phyloP scores from a whole-genome alignment of 2,797 vertebrate genomes.

The Caiman crocodilus region DNA sequence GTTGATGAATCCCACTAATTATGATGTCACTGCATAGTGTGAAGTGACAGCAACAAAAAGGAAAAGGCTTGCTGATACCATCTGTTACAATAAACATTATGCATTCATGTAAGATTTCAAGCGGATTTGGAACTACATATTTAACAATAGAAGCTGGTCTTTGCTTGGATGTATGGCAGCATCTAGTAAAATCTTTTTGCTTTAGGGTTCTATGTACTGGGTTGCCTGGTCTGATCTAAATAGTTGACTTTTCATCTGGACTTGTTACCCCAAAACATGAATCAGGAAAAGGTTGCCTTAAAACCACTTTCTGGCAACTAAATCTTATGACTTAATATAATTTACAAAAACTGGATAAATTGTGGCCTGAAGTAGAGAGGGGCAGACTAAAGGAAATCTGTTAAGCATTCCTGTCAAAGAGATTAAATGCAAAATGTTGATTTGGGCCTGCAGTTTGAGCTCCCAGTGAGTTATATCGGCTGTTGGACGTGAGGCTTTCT shows the following conservation, averaged over 20 bases:
- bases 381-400: conserved; percentile 47
- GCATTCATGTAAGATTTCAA: background rate
- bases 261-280: conserved; percentile 3
- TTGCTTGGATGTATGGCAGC: background rate
- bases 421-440: conserved; percentile 50
- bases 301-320: background rate
- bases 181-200: background rate
- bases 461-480: background rate
- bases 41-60: conserved; percentile 52
- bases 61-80: background rate
- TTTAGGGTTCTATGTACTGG: background rate
- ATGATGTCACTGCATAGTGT: background rate
- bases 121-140: background rate
- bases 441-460: background rate
- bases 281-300: background rate
- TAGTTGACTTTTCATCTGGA: rapidly evolving
- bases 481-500: background rate
- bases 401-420: conserved; percentile 42
- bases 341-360: background rate
- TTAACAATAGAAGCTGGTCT: background rate
- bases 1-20: conserved; percentile 44
- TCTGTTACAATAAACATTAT: conserved; percentile 20
- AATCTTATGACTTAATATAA: background rate
- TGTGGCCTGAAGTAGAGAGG: conserved; percentile 47
- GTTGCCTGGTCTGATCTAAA: background rate